Evolutionary conservation across 2,888 invertebrate species (phyloP), one percentile per base, ranked within the genome.

Genomic region (Xanthia icteritia): DNA sequence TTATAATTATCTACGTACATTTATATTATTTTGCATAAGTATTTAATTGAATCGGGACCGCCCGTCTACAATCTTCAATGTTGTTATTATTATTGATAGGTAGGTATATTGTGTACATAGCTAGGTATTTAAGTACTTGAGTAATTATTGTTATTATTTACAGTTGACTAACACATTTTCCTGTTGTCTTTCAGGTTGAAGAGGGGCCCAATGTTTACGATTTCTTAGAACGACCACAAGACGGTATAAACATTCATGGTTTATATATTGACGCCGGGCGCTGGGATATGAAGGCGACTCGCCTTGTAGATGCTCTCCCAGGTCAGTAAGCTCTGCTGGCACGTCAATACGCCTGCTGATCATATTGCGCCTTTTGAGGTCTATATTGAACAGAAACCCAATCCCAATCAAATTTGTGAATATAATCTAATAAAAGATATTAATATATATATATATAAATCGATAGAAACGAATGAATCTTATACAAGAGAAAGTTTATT

Each of bases 221-320:
- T 2, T 92, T 91, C 17, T 91, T 98, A 72, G 87, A 93, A 75
- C 90, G 92, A 71, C 98, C 98, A 0, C 94, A 97, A 73, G 98
- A 98, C 90, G 98, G 98, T 9, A 97, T 98, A 36, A 97, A 98
- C 86, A 97, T 98, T 54, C 98, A 98, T 91, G 98, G 98, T 15
- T 94, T 99, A 76, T 99, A 97, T 92, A 97, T 99, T 31, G 99
- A 99, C 93, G 99, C 99, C 3, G 99, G 98, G 1, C 97, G 98
- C 89, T 99, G 99, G 99, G 98, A 99, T 91, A 94, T 96, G 78
- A 90, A 94, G 45, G 91, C 92, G 0, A 97, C 97, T 92, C 97
- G 97, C 17, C 97, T 99, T 6, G 97, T 98, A 23, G 99, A 99
- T 96, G 97, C 99, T 0, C 95, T 97, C 86, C 98, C 98, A 89